Conservation (phyloP, 2,888 invertebrate genomes). For the Habroteleia sp. region DNA sequence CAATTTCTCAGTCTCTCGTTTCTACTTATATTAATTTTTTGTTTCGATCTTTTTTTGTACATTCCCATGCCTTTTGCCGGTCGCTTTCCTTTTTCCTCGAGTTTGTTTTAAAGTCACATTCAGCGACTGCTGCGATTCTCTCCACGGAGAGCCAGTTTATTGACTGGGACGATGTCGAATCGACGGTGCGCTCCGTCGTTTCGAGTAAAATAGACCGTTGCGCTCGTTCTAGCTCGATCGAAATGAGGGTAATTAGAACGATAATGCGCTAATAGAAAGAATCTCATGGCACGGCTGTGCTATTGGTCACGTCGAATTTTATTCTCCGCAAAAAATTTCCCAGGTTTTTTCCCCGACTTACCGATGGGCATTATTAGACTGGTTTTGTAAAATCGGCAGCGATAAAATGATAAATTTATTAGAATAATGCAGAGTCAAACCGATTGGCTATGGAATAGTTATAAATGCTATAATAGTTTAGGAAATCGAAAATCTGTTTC, state of each 20-base stretch:
- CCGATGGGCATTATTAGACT: too few species aligned
- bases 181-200: constrained; percentile 19
- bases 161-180: constrained; percentile 37
- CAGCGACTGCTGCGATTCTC: constrained; percentile 2
- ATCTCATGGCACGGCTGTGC: constrained; percentile 4
- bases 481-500: too few species aligned
- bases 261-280: constrained; percentile 20
- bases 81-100: constrained; percentile 10
- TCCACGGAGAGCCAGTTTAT: constrained; percentile 25
- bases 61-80: constrained; percentile 2
- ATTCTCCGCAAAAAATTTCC: neutral
- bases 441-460: too few species aligned
- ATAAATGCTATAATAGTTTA: too few species aligned
- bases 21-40: constrained; percentile 46
- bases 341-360: too few species aligned
- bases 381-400: too few species aligned
- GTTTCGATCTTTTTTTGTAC: constrained; percentile 20
- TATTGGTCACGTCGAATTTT: neutral
- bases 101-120: constrained; percentile 17
- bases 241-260: constrained; percentile 25
- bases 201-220: constrained; percentile 26
- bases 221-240: constrained; percentile 18
- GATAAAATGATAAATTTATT: too few species aligned
- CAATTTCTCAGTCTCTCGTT: constrained; percentile 40
- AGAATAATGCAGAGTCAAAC: too few species aligned